Conservation (phyloP, 2,888 invertebrate genomes). For the Lumbricus terrestris region DNA sequence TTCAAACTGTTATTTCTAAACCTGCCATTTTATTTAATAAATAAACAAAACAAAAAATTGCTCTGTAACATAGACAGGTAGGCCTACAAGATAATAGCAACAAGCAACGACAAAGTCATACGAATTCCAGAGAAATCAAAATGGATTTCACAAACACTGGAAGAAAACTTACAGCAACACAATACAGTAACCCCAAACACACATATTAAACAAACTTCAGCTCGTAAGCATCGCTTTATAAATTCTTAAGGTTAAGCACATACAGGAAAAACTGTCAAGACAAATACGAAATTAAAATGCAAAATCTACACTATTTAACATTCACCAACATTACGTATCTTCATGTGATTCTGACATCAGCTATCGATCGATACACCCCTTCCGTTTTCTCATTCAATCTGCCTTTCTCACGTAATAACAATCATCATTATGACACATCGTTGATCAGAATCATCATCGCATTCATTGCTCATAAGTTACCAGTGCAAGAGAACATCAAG, state of each 20-base stretch:
- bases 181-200: background rate
- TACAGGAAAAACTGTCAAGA: background rate
- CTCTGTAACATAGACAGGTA: no score
- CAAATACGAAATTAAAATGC: background rate
- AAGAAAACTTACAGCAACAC: background rate
- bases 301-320: background rate
- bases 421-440: no score
- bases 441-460: background rate
- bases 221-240: no score
- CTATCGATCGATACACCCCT: background rate
- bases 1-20: no score
- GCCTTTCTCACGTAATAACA: background rate
- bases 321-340: background rate
- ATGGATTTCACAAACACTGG: background rate
- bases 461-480: background rate
- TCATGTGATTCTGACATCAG: background rate
- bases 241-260: no score
- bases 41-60: no score
- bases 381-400: background rate
- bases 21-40: no score
- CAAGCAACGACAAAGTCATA: no score
- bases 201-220: background rate
- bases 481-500: background rate
- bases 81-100: no score
- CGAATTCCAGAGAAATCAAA: no score